Base-by-base conservation (phyloP, 2,888 invertebrate genomes). In the Furcula furcula region DNA sequence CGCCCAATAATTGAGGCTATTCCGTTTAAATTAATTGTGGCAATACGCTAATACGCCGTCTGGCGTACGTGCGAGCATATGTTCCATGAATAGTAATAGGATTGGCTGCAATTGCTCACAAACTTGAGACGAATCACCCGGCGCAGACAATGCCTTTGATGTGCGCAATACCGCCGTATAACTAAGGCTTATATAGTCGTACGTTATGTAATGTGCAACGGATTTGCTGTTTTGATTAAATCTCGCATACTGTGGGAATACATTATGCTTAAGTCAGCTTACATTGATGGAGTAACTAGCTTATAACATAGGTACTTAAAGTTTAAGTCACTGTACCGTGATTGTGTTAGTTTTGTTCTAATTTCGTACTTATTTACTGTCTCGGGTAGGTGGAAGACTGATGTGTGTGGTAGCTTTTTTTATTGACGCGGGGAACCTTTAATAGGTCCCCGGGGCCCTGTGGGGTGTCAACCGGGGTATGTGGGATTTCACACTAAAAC, bases 1-100 rank as follows among this genome's bases (percentile, higher is more conserved):
- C 60, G 54, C 62, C 70, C 73, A 71, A 73, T 82, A 78, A 85
- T 82, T 83, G 78, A 68, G 71, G 82, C 76, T 76, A 79, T 83
- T 81, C 77, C 81, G 73, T 82, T 82, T 78, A 79, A 82, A 83
- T 84, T 84, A 82, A 85, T 84, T 77, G 79, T 71, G 62, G 69
- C 76, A 69, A 72, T 70, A 69, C 70, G 57, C 64, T 74, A 74
- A 77, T 74, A 68, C 67, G 62, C 57, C 65, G 65, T 66, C 64
- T 61, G 52, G 51, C 28, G 39, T 57, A 55, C 60, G 44, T 62
- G 49, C 50, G 48, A 63, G 65, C 66, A 61, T 67, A 73, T 71
- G 73, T 76, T 75, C 59, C 61, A 65, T 69, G 70, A 72, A 74
- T 72, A 69, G 60, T 75, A 77, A 77, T 77, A 58, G 70, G 71